phyloP scores from a whole-genome alignment of 35 echinoderm and acorn worm species.

The Chiridota heheva region DNA sequence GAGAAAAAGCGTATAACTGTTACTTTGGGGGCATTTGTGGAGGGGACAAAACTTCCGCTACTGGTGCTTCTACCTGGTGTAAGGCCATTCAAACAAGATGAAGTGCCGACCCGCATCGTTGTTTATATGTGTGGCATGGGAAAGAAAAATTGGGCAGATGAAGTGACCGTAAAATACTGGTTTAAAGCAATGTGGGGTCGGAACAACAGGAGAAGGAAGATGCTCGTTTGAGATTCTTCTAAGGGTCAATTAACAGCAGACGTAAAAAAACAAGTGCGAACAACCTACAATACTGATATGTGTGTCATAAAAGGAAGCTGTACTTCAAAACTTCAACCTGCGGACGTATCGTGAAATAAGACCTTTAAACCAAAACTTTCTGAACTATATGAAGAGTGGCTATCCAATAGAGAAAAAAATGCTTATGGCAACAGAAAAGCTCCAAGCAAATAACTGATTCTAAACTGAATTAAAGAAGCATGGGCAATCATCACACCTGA shows the following conservation, averaged over 20 bases:
- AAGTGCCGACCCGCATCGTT: background rate
- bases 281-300: too few relatives aligned
- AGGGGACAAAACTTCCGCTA: background rate
- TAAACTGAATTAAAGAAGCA: background rate
- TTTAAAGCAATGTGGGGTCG: background rate
- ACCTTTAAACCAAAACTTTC: background rate
- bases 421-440: background rate
- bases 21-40: background rate
- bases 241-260: too few relatives aligned
- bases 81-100: background rate
- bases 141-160: conserved; percentile 4
- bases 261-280: too few relatives aligned
- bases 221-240: conserved; percentile 15
- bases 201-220: background rate
- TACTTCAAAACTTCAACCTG: background rate
- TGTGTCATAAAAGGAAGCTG: too few relatives aligned
- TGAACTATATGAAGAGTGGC: conserved; percentile 15
- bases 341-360: conserved; percentile 7
- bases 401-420: conserved; percentile 1
- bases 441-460: background rate
- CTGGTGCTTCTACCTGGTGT: background rate
- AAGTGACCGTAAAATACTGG: background rate
- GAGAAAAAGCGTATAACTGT: background rate
- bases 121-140: conserved; percentile 8
- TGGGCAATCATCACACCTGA: background rate